Percentiles rank a stretch among this genome's conserved stretches.
These are phyloP conservation scores for Tragelaphus imberbis DNA, from an alignment of 2,113 vertebrate genomes.

Conservation along the genomic window DNA sequence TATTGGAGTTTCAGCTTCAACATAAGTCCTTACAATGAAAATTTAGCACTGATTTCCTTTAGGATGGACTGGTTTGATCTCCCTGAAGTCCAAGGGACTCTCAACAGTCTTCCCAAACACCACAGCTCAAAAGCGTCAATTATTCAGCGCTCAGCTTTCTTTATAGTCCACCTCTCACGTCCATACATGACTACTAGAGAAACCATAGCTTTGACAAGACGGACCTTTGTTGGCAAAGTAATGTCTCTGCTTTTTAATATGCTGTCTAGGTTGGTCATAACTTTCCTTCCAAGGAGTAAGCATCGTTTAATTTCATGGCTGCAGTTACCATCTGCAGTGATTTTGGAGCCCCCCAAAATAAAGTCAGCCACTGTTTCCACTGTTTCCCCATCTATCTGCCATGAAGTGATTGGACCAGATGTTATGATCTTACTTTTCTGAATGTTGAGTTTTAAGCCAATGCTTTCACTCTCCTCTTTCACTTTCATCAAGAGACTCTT, in stretches of 20 bases:
- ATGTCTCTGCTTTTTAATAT: background rate
- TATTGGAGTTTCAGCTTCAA: background rate
- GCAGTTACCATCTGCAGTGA: background rate
- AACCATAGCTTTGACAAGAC: background rate
- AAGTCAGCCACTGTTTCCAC: background rate
- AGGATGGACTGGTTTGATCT: background rate
- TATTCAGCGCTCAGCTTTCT: background rate
- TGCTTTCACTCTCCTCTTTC: background rate
- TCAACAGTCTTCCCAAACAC: background rate
- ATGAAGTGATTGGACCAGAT: background rate
- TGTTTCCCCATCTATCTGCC: background rate
- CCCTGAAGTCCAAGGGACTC: background rate
- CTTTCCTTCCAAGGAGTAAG: background rate
- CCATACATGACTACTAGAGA: background rate
- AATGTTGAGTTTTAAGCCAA: background rate
- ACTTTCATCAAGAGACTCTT: background rate
- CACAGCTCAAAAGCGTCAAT: background rate
- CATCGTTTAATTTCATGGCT: background rate
- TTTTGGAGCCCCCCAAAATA: background rate
- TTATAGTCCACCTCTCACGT: background rate
- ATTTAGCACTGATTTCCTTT: background rate
- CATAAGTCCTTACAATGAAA: background rate
- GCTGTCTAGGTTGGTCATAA: background rate
- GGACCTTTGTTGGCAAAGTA: background rate
- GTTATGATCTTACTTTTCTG: background rate